Conservation (phyloP, 1,140 invertebrate species). For the Euwallacea fornicatus region DNA sequence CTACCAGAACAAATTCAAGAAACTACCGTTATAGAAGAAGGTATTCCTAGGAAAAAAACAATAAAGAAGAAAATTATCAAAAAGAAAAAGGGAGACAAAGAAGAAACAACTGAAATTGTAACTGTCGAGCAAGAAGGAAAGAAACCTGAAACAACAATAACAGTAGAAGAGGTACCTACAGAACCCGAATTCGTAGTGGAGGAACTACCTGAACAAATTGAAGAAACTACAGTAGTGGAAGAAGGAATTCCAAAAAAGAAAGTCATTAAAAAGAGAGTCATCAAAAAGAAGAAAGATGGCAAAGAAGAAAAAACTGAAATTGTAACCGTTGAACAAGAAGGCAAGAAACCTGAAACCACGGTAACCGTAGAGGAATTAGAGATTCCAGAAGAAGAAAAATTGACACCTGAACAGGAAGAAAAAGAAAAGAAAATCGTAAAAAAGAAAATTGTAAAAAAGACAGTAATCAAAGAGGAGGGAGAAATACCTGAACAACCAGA, state of each 20-base stretch:
- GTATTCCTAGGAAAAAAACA: conserved; percentile 15
- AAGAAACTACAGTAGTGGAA: conserved; percentile 48
- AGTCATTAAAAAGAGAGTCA: conserved; percentile 49
- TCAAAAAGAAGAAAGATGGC: conserved; percentile 43
- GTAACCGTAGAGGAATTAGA: conserved; percentile 48
- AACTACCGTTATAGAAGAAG: conserved; percentile 30
- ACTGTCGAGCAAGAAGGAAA: conserved; percentile 48
- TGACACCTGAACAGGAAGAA: conserved; percentile 38
- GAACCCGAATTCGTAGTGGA: conserved; percentile 22
- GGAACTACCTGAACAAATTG: conserved; percentile 51
- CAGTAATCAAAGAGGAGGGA: conserved; percentile 53
- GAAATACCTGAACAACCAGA: no score
- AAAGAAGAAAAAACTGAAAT: conserved; percentile 47
- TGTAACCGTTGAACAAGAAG: conserved; percentile 50
- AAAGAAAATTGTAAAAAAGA: conserved; percentile 50
- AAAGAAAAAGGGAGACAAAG: conserved; percentile 45
- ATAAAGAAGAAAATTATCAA: conserved; percentile 41
- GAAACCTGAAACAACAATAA: conserved; percentile 48
- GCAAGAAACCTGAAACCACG: conserved; percentile 47
- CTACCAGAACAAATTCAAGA: conserved; percentile 53
- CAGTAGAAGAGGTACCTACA: conserved; percentile 51
- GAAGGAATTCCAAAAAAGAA: conserved; percentile 46
- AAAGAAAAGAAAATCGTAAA: conserved; percentile 38
- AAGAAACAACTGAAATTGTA: conserved; percentile 43
- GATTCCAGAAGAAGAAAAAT: conserved; percentile 46